Percentiles rank a stretch among this genome's conserved stretches.
These are phyloP conservation scores for Antheraea assamensis DNA, from an alignment of 2,888 invertebrate species.

Conservation along the genomic window DNA sequence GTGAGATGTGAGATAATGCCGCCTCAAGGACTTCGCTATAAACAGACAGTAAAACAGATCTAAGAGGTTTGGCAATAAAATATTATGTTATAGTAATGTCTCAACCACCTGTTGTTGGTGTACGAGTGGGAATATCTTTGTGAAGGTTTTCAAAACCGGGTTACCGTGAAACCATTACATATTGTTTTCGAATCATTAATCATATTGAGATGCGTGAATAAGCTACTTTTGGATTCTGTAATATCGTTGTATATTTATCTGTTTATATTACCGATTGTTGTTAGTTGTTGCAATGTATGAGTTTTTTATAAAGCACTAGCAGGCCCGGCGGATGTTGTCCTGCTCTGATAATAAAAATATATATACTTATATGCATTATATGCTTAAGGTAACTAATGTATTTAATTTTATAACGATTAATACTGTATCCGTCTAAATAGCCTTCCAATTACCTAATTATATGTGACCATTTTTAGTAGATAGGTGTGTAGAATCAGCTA, in stretches of 20 bases:
- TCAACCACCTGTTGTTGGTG: slow-evolving; percentile 12
- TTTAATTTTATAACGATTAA: too few species aligned
- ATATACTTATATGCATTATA: too few species aligned
- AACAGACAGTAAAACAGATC: not conserved
- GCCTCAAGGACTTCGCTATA: slow-evolving; percentile 9
- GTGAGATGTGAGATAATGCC: not conserved
- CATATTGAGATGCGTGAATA: not conserved
- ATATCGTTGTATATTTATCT: not conserved
- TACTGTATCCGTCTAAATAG: too few species aligned
- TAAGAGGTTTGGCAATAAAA: slow-evolving; percentile 3
- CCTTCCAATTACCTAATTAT: too few species aligned
- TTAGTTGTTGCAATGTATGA: not conserved
- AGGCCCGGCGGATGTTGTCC: too few species aligned
- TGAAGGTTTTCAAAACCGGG: slow-evolving; percentile 2
- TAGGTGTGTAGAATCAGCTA: too few species aligned
- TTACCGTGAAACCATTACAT: not conserved
- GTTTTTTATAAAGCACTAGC: too few species aligned
- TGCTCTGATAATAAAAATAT: too few species aligned
- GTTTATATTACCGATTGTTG: not conserved
- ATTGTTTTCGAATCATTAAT: slow-evolving; percentile 7
- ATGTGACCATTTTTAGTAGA: too few species aligned
- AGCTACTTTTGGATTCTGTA: not conserved
- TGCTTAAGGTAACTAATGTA: too few species aligned
- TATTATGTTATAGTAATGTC: slow-evolving; percentile 1
- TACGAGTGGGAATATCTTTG: slow-evolving; percentile 7